Evolutionary conservation across 1,140 invertebrate species (phyloP).

Genomic region (Caenorhabditis inopinata): DNA sequence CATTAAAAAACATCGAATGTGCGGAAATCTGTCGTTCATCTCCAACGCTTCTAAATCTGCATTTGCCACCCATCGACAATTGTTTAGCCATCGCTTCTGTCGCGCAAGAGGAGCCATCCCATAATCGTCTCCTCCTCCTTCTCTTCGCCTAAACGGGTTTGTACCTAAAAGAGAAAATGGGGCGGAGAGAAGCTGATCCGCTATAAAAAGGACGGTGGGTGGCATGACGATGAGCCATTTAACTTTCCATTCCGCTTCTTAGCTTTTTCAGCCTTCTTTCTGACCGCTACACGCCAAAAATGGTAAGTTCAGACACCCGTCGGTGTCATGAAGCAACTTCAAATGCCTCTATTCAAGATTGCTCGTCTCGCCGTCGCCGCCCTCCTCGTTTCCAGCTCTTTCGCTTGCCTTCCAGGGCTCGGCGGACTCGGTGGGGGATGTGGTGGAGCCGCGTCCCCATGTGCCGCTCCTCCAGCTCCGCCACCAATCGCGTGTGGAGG

Average conservation of each 20-base stretch:
- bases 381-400: constrained; percentile 16
- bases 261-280: neutral
- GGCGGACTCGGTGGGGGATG: constrained; percentile 16
- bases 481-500: constrained; percentile 8
- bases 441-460: constrained; percentile 17
- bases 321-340: neutral
- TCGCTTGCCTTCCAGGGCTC: constrained; percentile 20
- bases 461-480: neutral
- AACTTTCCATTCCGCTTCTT: neutral
- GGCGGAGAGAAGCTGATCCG: neutral
- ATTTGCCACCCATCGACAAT: neutral
- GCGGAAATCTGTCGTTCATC: neutral
- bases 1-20: neutral
- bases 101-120: constrained; percentile 23
- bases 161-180: neutral
- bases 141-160: constrained; percentile 6
- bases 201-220: neutral
- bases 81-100: constrained; percentile 12
- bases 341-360: neutral
- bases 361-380: constrained; percentile 20
- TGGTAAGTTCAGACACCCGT: neutral
- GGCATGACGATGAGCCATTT: constrained; percentile 25
- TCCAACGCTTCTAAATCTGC: neutral
- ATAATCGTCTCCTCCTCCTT: neutral
- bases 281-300: neutral